A percentile compares a stretch with the other conserved stretches of the same genome.
These are phyloP conservation scores for Perognathus longimembris DNA, from an alignment of 2,113 vertebrate genomes.

Conservation along the genomic window DNA sequence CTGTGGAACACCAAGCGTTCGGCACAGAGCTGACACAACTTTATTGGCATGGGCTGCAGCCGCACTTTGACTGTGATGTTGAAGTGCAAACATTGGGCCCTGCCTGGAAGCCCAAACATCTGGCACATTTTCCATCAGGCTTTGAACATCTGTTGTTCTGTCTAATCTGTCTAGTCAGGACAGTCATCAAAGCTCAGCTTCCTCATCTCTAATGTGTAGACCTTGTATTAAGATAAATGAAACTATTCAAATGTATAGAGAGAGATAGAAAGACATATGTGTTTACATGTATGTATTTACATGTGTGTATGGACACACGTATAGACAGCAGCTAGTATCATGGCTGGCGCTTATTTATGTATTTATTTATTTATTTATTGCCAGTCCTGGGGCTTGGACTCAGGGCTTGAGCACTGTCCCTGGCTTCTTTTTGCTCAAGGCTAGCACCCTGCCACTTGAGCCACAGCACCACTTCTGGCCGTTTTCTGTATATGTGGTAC, in stretches of 20 bases:
- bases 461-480: too few relatives aligned
- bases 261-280: neutral
- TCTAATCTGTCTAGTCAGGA: neutral
- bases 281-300: too few relatives aligned
- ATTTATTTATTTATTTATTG: too few relatives aligned
- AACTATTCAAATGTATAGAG: neutral
- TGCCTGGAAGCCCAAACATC: neutral
- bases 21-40: accelerated
- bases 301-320: neutral
- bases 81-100: neutral
- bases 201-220: neutral
- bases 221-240: neutral
- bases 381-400: too few relatives aligned
- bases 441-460: too few relatives aligned
- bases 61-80: neutral
- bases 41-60: neutral
- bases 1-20: neutral
- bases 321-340: neutral
- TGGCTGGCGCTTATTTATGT: neutral
- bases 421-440: too few relatives aligned
- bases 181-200: neutral
- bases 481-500: too few relatives aligned
- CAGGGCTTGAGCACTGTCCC: too few relatives aligned
- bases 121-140: neutral
- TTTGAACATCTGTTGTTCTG: neutral